These are phyloP conservation scores for Timandra comae DNA, from an alignment of 2,888 invertebrate genomes.

Conservation along the genomic window DNA sequence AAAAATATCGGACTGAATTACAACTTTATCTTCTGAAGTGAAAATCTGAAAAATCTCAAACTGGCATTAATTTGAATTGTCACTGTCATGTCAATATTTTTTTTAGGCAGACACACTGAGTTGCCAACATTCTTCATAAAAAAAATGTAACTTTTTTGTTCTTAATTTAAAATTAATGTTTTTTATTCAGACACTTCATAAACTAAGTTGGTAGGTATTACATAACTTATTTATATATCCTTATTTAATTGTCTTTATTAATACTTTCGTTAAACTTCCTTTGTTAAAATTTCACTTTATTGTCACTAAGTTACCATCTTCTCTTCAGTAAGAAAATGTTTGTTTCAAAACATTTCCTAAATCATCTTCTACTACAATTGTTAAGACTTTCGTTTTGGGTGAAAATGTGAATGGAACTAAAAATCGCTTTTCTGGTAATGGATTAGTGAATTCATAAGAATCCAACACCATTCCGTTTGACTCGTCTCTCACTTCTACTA, in stretches of 20 bases:
- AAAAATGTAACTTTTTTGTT: no score
- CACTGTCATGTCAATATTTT: no score
- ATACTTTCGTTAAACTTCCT: constrained; percentile 18
- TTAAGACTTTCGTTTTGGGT: constrained; percentile 65
- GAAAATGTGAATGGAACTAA: constrained; percentile 73
- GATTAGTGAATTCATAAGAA: constrained; percentile 79
- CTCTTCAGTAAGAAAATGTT: constrained; percentile 71
- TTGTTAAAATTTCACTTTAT: constrained; percentile 33
- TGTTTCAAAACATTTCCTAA: constrained; percentile 81
- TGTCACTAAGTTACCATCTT: constrained; percentile 46
- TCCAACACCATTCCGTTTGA: constrained; percentile 78
- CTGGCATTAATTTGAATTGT: no score
- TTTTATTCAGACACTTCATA: no score
- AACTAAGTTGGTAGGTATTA: no score
- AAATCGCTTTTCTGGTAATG: constrained; percentile 76
- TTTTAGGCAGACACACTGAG: no score
- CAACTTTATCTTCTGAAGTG: no score
- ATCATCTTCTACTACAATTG: constrained; percentile 81
- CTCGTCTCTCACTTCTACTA: constrained; percentile 80
- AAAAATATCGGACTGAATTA: no score
- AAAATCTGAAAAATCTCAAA: no score
- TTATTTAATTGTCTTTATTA: constrained; percentile 8
- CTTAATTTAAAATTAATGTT: no score
- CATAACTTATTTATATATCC: no score
- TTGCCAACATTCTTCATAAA: no score